Conservation (phyloP, 2,888 invertebrate species). For the Dicycla oo region DNA sequence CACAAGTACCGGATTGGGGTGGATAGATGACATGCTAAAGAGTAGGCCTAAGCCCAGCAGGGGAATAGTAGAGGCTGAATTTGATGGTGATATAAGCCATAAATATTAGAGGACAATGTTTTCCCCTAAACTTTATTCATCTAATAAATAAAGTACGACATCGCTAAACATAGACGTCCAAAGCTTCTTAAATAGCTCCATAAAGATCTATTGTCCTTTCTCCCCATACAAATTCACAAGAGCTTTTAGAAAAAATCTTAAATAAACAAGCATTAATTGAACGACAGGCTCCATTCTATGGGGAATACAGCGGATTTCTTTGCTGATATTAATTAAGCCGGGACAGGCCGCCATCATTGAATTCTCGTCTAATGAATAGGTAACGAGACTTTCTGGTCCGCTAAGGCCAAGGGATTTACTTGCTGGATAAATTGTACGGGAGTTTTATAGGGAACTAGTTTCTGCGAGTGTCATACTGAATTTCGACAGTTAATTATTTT, state of each 20-base stretch:
- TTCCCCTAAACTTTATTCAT: background rate
- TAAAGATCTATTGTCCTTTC: conserved; percentile 6
- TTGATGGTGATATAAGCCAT: no score
- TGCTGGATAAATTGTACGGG: conserved; percentile 19
- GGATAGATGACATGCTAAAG: no score
- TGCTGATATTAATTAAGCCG: conserved; percentile 53
- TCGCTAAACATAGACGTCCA: background rate
- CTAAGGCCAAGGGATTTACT: conserved; percentile 32
- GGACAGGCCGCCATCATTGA: conserved; percentile 37
- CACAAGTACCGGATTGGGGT: no score
- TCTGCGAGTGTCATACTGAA: no score
- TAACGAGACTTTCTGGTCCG: conserved; percentile 40
- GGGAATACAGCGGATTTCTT: conserved; percentile 52
- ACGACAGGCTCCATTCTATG: conserved; percentile 32
- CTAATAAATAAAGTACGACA: background rate
- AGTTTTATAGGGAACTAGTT: conserved; percentile 19
- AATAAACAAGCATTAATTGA: conserved; percentile 48
- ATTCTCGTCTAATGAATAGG: conserved; percentile 55
- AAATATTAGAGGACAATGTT: no score
- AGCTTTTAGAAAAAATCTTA: conserved; percentile 22
- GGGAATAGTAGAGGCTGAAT: no score
- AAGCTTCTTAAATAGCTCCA: background rate
- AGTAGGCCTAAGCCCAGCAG: no score
- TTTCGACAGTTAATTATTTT: no score
- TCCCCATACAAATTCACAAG: conserved; percentile 11